A percentile compares a stretch with the other conserved stretches of the same genome.
Evolutionary conservation across 2,888 invertebrate genomes (phyloP).

Genomic region (Megalurothrips usitatus): DNA sequence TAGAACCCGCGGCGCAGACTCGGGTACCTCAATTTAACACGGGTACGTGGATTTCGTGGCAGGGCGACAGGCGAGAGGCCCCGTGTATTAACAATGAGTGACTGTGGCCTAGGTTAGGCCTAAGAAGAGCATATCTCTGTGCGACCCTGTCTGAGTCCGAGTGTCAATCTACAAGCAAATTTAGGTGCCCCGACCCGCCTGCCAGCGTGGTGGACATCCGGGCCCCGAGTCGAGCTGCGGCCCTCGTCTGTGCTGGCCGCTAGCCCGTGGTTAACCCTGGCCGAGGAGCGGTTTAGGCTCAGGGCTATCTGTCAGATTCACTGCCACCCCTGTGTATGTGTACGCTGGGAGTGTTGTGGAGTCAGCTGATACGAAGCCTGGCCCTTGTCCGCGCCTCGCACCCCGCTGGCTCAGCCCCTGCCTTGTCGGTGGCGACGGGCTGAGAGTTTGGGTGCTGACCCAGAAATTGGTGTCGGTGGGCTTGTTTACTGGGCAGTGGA

Average conservation of each 20-base stretch:
- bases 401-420: too few relatives aligned
- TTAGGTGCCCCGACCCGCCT: neutral
- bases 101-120: conserved; percentile 25
- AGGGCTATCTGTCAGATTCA: conserved; percentile 9
- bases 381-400: too few relatives aligned
- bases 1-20: neutral
- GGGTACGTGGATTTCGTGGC: neutral
- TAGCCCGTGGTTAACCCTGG: neutral
- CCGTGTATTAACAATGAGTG: conserved; percentile 20
- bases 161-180: neutral
- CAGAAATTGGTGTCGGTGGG: conserved; percentile 3
- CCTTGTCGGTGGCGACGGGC: too few relatives aligned
- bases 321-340: conserved; percentile 2
- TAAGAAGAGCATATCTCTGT: conserved; percentile 17
- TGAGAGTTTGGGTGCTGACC: neutral
- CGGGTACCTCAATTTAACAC: neutral
- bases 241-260: neutral
- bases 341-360: neutral
- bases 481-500: neutral
- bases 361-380: conserved; percentile 4
- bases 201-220: neutral
- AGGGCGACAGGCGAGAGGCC: neutral
- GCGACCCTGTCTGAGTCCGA: conserved; percentile 2
- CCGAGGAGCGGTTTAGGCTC: conserved; percentile 3
- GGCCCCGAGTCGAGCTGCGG: neutral